Percentiles rank a stretch among this genome's conserved stretches.
These are phyloP conservation scores for Symphodus melops DNA, from an alignment of 2,113 vertebrate genomes.

Conservation along the genomic window DNA sequence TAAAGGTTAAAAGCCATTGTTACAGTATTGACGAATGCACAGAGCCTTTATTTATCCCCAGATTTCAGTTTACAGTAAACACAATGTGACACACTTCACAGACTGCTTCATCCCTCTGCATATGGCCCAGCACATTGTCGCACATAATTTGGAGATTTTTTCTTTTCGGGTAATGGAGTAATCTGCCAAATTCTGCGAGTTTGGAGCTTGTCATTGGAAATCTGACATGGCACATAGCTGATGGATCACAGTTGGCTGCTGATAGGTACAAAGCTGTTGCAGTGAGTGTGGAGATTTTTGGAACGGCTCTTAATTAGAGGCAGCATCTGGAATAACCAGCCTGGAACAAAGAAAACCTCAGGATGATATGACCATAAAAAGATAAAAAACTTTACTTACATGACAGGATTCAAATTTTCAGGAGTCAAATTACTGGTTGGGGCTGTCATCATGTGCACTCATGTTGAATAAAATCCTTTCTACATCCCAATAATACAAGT, in stretches of 20 bases:
- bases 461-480: not conserved
- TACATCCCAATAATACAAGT: not conserved
- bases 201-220: conserved; percentile 21
- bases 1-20: conserved; percentile 16
- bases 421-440: conserved; percentile 13
- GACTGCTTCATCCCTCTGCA: not conserved
- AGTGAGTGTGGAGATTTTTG: not conserved
- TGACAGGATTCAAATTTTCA: conserved; percentile 3
- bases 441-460: not conserved
- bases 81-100: conserved; percentile 13
- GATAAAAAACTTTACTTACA: not conserved
- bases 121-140: conserved; percentile 9
- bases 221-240: conserved; percentile 14
- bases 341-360: conserved; percentile 14
- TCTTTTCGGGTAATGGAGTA: conserved; percentile 36
- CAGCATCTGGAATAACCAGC: conserved; percentile 46
- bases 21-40: conserved; percentile 5
- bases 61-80: not conserved
- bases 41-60: conserved; percentile 18
- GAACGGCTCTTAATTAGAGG: conserved; percentile 43
- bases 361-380: conserved; percentile 6
- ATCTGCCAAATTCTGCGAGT: conserved; percentile 14
- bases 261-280: conserved; percentile 48
- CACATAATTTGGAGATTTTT: conserved; percentile 14
- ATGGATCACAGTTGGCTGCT: conserved; percentile 40